These are phyloP conservation scores for Rhabdomys dilectus DNA, from an alignment of 2,113 vertebrate species.

Conservation along the genomic window DNA sequence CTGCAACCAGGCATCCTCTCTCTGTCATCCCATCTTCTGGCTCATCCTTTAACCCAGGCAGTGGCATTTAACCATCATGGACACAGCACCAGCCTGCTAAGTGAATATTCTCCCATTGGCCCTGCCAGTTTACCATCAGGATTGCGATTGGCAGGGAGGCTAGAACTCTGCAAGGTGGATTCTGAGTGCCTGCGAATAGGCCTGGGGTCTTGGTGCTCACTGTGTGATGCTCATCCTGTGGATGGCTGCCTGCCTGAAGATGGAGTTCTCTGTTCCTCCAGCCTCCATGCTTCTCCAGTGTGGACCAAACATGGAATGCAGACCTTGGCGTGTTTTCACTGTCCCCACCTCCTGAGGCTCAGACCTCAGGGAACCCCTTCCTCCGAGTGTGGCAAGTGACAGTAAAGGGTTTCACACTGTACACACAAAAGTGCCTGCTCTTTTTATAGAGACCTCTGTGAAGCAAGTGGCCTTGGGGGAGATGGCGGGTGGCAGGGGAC, in stretches of 20 bases:
- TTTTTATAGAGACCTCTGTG: not conserved
- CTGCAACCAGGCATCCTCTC: not conserved
- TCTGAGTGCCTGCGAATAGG: constrained; percentile 11
- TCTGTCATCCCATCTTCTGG: not conserved
- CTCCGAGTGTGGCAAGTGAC: not conserved
- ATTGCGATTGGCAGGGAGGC: not conserved
- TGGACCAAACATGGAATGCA: not conserved
- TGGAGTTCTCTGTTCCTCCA: not conserved
- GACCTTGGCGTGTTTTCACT: not conserved
- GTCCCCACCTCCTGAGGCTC: not conserved
- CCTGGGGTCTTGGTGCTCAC: not conserved
- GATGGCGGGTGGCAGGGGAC: not conserved
- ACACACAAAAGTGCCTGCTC: not conserved
- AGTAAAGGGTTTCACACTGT: not conserved
- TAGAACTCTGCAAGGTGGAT: not conserved
- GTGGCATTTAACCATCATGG: not conserved
- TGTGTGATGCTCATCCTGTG: not conserved
- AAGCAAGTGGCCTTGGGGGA: not conserved
- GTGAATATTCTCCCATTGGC: not conserved
- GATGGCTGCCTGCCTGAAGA: not conserved
- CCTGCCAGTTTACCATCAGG: not conserved
- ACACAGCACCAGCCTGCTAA: not conserved
- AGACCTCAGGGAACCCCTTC: not conserved
- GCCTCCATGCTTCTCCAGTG: not conserved
- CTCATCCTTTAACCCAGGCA: not conserved